A percentile compares a stretch with the other conserved stretches of the same genome.
Conservation (phyloP, 2,888 invertebrate genomes). For the Rhopalosiphum nymphaeae region DNA sequence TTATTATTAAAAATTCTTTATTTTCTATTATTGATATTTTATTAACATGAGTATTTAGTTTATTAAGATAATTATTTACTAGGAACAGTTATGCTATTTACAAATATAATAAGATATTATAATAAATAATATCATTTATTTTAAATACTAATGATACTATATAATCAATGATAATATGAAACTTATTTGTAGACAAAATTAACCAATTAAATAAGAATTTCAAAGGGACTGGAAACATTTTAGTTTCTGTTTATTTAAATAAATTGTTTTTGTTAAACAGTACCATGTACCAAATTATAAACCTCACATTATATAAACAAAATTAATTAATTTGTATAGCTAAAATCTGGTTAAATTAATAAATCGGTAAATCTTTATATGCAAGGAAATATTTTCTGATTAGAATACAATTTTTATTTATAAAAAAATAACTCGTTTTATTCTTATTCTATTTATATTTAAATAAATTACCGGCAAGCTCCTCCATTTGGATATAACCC, state of each 20-base stretch:
- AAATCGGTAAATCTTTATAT: background rate
- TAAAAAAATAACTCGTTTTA: background rate
- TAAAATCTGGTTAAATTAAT: background rate
- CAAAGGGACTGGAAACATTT: background rate
- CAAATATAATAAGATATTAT: background rate
- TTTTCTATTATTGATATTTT: background rate
- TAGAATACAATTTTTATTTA: background rate
- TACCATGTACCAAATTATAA: background rate
- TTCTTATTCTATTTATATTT: background rate
- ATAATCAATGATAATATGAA: background rate
- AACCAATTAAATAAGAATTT: background rate
- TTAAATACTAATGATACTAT: too few species aligned
- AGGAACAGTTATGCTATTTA: background rate
- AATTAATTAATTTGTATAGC: background rate
- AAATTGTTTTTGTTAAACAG: background rate
- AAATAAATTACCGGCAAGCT: constrained; percentile 74
- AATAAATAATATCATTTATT: background rate
- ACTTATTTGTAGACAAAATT: background rate
- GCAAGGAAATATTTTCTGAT: background rate
- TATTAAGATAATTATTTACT: background rate
- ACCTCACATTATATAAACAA: background rate
- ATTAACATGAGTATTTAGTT: background rate
- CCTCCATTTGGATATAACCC: constrained; percentile 90
- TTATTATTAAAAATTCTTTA: background rate
- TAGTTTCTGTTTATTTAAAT: background rate